Evolutionary conservation across 2,888 invertebrate genomes (phyloP).

Genomic region (Prosopocoilus inquinatus): DNA sequence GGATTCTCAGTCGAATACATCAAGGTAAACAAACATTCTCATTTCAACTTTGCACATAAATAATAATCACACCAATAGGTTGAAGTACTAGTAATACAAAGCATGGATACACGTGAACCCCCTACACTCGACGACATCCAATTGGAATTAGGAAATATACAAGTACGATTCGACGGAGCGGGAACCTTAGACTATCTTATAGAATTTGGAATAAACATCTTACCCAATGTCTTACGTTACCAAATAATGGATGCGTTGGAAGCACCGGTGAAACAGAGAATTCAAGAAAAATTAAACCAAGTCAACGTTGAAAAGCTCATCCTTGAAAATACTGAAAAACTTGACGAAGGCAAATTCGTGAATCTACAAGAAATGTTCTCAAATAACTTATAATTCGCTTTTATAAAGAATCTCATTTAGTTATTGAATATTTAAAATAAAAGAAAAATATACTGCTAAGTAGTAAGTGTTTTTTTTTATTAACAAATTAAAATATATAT

Average conservation of each 20-base stretch:
- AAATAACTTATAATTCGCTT: too few relatives aligned
- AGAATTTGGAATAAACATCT: constrained; percentile 76
- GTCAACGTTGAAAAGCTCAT: constrained; percentile 74
- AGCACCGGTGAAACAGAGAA: constrained; percentile 69
- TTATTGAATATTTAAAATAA: too few relatives aligned
- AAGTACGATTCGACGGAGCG: constrained; percentile 78
- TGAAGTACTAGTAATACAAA: constrained; percentile 68
- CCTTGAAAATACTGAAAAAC: constrained; percentile 65
- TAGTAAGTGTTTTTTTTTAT: too few relatives aligned
- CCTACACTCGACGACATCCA: constrained; percentile 72
- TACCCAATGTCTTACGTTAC: constrained; percentile 82
- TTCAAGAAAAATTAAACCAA: constrained; percentile 72
- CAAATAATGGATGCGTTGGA: constrained; percentile 86
- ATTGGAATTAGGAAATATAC: constrained; percentile 80
- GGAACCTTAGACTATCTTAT: constrained; percentile 83
- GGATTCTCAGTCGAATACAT: constrained; percentile 79
- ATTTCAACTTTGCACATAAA: not conserved
- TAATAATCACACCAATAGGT: constrained; percentile 42
- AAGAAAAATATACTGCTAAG: too few relatives aligned
- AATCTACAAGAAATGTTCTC: too few relatives aligned
- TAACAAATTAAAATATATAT: not conserved
- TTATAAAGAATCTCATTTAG: too few relatives aligned
- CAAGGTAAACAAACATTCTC: constrained; percentile 49
- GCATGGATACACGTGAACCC: constrained; percentile 72
- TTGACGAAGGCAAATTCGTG: constrained; percentile 52